Evolutionary conservation across 2,113 vertebrate genomes (phyloP).

Genomic region (Vulpes vulpes): DNA sequence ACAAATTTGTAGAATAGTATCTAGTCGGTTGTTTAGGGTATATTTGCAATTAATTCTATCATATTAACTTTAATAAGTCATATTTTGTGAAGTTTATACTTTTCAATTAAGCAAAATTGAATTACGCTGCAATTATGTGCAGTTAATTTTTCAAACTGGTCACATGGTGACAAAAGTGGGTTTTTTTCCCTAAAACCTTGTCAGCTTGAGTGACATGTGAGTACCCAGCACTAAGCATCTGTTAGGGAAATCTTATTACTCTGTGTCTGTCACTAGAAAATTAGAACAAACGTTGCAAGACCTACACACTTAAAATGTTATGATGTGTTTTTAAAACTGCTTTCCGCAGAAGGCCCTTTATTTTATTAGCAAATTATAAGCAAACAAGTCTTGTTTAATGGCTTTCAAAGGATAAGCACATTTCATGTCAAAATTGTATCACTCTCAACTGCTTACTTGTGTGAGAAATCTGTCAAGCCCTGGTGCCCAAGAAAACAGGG

Average conservation of each 20-base stretch:
- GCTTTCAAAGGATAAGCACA: conserved; percentile 28
- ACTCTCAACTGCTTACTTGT: neutral
- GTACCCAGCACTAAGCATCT: conserved; percentile 71
- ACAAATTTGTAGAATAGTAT: neutral
- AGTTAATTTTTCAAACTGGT: conserved; percentile 56
- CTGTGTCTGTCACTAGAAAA: conserved; percentile 74
- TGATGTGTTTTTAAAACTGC: conserved; percentile 51
- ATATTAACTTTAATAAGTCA: conserved; percentile 39
- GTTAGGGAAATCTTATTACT: conserved; percentile 61
- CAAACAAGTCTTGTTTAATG: conserved; percentile 34
- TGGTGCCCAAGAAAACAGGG: conserved; percentile 42
- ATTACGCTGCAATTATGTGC: neutral
- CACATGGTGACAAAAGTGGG: conserved; percentile 1
- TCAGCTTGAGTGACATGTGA: conserved; percentile 68
- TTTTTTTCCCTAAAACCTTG: neutral
- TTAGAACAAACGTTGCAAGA: conserved; percentile 45
- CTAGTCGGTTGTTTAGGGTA: neutral
- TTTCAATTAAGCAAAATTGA: conserved; percentile 72
- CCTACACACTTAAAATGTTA: conserved; percentile 64
- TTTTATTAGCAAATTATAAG: conserved; percentile 64
- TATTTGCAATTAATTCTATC: conserved; percentile 27
- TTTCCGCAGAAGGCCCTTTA: conserved; percentile 58
- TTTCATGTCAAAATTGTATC: conserved; percentile 50
- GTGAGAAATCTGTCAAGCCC: conserved; percentile 61
- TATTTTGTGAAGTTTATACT: conserved; percentile 33